Evolutionary conservation across 2,888 invertebrate species (phyloP).

Genomic region (Sphaerophoria taeniata): DNA sequence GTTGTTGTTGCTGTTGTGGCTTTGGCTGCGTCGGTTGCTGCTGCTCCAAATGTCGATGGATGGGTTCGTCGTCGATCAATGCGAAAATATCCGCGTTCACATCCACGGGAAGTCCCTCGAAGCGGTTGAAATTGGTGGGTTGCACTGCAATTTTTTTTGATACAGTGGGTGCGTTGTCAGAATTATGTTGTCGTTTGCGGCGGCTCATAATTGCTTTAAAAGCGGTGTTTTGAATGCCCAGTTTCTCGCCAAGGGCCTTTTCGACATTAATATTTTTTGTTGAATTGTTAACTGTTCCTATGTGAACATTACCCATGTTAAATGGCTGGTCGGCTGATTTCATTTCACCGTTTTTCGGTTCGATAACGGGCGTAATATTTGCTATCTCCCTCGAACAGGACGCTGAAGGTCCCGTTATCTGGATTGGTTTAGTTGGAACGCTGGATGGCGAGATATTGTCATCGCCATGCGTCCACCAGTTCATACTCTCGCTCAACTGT

Average conservation of each 20-base stretch:
- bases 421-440: no score
- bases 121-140: not conserved
- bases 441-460: conserved; percentile 1
- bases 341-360: not conserved
- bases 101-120: not conserved
- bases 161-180: not conserved
- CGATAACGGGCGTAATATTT: not conserved
- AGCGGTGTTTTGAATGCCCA: not conserved
- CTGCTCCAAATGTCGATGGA: not conserved
- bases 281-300: not conserved
- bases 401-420: not conserved
- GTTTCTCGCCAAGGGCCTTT: not conserved
- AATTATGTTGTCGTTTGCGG: conserved; percentile 1
- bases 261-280: not conserved
- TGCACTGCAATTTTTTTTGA: not conserved
- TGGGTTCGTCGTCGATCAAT: not conserved
- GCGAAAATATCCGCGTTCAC: not conserved
- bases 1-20: not conserved
- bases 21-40: not conserved
- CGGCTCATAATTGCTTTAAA: not conserved
- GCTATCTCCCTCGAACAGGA: not conserved
- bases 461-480: not conserved
- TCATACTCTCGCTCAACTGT: not conserved
- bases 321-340: not conserved
- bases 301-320: not conserved